These are phyloP conservation scores for Euclidia mi DNA, from an alignment of 2,888 invertebrate species.

Conservation along the genomic window DNA sequence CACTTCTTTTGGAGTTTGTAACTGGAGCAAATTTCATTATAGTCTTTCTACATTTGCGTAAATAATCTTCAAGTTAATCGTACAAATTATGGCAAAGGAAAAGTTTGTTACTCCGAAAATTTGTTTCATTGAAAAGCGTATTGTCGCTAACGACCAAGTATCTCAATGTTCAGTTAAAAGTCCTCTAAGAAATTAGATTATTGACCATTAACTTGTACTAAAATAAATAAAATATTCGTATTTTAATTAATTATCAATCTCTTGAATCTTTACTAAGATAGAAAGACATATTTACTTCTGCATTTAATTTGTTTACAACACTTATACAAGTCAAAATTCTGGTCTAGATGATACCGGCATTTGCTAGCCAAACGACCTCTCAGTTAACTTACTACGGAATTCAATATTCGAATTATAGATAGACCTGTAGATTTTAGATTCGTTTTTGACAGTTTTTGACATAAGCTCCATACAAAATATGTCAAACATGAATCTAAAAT, in stretches of 20 bases:
- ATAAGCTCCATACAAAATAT: no score
- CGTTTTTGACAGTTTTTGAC: no score
- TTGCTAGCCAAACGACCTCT: no score
- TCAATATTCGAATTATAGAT: no score
- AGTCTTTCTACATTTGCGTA: slow-evolving; percentile 25
- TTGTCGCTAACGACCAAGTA: slow-evolving; percentile 1
- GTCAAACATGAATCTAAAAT: no score
- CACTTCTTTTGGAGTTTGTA: slow-evolving; percentile 48
- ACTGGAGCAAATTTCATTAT: slow-evolving; percentile 28
- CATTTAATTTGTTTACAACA: no score
- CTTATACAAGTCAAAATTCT: no score
- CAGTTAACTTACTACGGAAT: no score
- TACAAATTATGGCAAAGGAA: slow-evolving; percentile 5
- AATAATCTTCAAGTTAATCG: slow-evolving; percentile 27
- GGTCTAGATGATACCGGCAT: no score
- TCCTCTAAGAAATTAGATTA: slow-evolving; percentile 4
- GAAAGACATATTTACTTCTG: no score
- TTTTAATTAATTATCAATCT: not conserved
- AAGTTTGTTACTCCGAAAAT: slow-evolving; percentile 12
- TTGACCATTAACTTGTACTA: slow-evolving; percentile 2
- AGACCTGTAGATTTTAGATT: no score
- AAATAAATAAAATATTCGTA: not conserved
- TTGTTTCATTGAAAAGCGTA: slow-evolving; percentile 9
- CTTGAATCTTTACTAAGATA: no score
- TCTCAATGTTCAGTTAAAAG: not conserved